A percentile compares a stretch with the other conserved stretches of the same genome.
Evolutionary conservation across 2,797 vertebrate genomes (phyloP).

Genomic region (Netta rufina): DNA sequence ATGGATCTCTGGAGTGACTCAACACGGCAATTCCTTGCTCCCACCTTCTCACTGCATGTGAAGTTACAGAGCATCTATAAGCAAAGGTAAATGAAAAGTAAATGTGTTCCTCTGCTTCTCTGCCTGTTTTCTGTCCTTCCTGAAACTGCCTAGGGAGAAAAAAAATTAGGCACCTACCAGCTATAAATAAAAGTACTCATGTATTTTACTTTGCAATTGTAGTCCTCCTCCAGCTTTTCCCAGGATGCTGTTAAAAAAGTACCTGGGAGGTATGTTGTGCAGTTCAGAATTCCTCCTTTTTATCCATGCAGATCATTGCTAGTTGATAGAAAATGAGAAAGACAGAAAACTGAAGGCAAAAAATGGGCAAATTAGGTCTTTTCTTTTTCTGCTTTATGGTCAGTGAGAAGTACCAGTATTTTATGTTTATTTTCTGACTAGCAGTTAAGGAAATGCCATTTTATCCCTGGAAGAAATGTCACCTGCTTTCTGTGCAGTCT

Average conservation of each 20-base stretch:
- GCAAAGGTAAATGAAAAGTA: background rate
- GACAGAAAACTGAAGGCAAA: background rate
- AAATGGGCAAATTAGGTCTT: background rate
- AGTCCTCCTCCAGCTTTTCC: background rate
- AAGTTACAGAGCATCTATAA: background rate
- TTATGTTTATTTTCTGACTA: background rate
- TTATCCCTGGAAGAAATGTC: background rate
- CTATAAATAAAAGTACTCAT: background rate
- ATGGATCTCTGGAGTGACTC: background rate
- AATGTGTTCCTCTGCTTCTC: background rate
- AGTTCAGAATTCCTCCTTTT: background rate
- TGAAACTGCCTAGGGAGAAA: background rate
- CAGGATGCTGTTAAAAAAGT: background rate
- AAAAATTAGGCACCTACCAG: background rate
- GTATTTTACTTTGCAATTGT: background rate
- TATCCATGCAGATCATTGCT: background rate
- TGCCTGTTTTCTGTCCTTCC: background rate
- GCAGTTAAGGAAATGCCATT: background rate
- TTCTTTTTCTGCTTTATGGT: accelerated
- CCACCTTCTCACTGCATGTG: background rate
- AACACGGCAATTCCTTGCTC: background rate
- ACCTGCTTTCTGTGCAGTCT: background rate
- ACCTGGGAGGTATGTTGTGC: background rate
- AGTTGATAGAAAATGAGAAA: background rate
- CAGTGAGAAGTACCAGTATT: background rate